Conservation (phyloP, 2,113 vertebrate genomes). For the Forbesichthys agassizii region DNA sequence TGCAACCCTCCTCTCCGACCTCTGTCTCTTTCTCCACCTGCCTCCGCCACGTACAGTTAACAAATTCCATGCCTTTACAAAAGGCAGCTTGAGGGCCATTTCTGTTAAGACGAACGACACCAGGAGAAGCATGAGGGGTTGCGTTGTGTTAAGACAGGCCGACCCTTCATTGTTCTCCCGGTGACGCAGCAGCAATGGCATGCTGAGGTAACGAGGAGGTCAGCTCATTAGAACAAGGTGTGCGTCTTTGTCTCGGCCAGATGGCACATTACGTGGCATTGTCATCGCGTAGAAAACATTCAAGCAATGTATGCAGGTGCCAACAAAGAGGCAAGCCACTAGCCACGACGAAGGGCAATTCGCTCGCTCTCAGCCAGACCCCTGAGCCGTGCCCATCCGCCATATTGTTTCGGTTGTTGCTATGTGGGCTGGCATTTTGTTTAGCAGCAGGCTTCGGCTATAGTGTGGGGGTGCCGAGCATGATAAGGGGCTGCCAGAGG, state of each 20-base stretch:
- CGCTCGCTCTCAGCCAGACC: slow-evolving; percentile 32
- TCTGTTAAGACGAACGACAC: slow-evolving; percentile 24
- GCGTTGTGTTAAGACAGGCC: slow-evolving; percentile 45
- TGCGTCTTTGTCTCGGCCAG: slow-evolving; percentile 22
- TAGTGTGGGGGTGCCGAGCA: slow-evolving; percentile 48
- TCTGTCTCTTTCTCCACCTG: neutral
- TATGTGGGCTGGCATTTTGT: slow-evolving; percentile 55
- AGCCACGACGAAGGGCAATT: neutral
- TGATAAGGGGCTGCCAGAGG: slow-evolving; percentile 62
- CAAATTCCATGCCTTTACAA: slow-evolving; percentile 36
- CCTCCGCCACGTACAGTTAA: slow-evolving; percentile 8
- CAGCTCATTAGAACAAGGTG: slow-evolving; percentile 43
- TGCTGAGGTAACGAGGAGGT: slow-evolving; percentile 24
- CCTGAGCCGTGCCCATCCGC: slow-evolving; percentile 14
- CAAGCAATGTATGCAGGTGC: neutral
- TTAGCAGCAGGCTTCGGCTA: slow-evolving; percentile 56
- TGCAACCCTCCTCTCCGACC: slow-evolving; percentile 8
- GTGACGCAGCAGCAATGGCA: slow-evolving; percentile 30
- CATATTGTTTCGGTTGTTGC: slow-evolving; percentile 48
- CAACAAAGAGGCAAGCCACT: slow-evolving; percentile 15
- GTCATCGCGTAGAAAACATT: neutral
- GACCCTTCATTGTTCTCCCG: slow-evolving; percentile 45
- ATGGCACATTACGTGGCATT: slow-evolving; percentile 9
- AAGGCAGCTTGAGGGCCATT: slow-evolving; percentile 18
- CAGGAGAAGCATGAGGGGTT: slow-evolving; percentile 27